Base-by-base conservation (phyloP, 2,113 vertebrate genomes). In the Lophotis ruficrista region DNA sequence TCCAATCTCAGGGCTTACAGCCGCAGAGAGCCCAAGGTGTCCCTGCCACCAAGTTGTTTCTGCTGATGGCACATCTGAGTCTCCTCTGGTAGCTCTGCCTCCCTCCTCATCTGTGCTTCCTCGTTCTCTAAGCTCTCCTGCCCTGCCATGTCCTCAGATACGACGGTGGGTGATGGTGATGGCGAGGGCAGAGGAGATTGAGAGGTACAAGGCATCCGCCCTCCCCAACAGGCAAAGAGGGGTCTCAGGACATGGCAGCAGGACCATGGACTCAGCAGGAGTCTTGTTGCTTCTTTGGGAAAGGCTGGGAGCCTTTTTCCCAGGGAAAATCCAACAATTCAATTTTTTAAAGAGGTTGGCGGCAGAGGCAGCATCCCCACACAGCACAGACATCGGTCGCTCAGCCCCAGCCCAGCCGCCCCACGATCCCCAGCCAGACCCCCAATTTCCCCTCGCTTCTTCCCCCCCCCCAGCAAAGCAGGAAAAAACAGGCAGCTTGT, bases 401-500 rank as follows among this genome's bases (percentile, higher is more conserved):
- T 77, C 20, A 48, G 11, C 25, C 41, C 31, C 41, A 83, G 71
- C 54, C 50, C 54, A 83, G 68, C 43, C 6, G 4, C 47, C 69
- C 33, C 24, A 6, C 35, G 73, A 92, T 60, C 78, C 70, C 56
- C 10, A 3, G 48, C 16, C 33, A 68, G 73, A 69, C 12, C 45
- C 78, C 66, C 79, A 31, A 4, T 53, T 92, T 91, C 72, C 86
- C 76, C 27, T 38, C 7, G 1, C 41, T 3, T 11, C 76, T 90
- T 88, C 92, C 66, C 83, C 86, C 94, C 41, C 8, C 83, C 85
- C 94, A 77, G 54, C 25, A 92, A 89, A 79, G 86, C 95, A 95
- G 96, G 97, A 97, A 97, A 96, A 96, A 96, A 93, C 94, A 95
- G 68, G 81, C 75, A 89, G 78, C 77, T 94, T 65, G 47, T 90